Evolutionary conservation across 2,797 vertebrate genomes (phyloP).

Genomic region (Arctocebus calabarensis): DNA sequence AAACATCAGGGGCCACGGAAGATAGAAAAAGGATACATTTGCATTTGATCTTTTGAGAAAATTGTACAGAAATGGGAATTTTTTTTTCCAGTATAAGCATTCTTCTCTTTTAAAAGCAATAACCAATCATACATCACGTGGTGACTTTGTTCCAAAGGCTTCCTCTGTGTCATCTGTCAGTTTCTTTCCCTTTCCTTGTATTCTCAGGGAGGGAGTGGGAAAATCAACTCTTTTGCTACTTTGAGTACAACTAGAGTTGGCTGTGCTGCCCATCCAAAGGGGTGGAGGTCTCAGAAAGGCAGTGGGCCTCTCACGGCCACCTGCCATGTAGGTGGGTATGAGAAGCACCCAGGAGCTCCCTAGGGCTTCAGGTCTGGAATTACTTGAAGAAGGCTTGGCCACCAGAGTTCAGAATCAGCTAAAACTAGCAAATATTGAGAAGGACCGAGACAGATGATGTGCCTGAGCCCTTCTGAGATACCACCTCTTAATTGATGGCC

Average conservation of each 20-base stretch:
- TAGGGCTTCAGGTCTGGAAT: no score
- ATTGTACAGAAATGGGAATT: background rate
- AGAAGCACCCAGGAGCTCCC: background rate
- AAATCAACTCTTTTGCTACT: background rate
- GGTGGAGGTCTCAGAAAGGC: background rate
- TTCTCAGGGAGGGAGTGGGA: background rate
- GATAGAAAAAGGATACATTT: background rate
- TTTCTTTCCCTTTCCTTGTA: background rate
- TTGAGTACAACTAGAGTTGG: background rate
- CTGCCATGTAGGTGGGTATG: background rate
- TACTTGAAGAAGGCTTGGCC: background rate
- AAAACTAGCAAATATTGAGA: background rate
- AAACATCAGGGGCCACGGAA: background rate
- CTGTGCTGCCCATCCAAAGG: background rate
- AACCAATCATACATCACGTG: background rate
- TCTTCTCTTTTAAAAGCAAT: background rate
- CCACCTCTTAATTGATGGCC: rapidly evolving
- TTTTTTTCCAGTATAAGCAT: background rate
- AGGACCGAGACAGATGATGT: background rate
- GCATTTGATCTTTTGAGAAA: background rate
- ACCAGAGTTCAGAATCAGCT: background rate
- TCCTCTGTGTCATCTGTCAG: background rate
- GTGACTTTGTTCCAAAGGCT: background rate
- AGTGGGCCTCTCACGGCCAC: background rate
- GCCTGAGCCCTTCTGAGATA: background rate